Evolutionary conservation across 1,140 invertebrate genomes (phyloP).

Genomic region (Pseudoatta argentina): DNA sequence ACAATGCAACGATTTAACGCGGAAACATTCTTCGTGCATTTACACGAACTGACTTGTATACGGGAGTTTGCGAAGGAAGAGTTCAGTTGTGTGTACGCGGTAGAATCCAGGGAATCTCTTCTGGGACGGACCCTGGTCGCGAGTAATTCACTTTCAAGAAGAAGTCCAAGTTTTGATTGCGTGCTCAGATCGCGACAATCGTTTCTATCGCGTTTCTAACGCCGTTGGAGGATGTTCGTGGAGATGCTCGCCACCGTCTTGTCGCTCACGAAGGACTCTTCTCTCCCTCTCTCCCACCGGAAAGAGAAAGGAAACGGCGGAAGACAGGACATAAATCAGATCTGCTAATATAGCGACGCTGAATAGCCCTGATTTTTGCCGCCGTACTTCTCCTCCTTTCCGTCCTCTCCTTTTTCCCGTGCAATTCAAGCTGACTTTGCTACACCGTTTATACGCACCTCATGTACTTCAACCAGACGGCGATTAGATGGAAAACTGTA

Average conservation of each 20-base stretch:
- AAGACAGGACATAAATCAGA: slow-evolving; percentile 75
- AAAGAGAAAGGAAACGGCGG: slow-evolving; percentile 64
- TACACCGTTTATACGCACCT: slow-evolving; percentile 37
- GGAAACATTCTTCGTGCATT: background rate
- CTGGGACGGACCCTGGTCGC: slow-evolving; percentile 44
- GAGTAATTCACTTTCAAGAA: slow-evolving; percentile 77
- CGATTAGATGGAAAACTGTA: slow-evolving; percentile 4
- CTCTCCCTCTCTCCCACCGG: background rate
- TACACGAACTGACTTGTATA: slow-evolving; percentile 12
- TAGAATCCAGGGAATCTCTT: slow-evolving; percentile 45
- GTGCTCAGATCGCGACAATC: slow-evolving; percentile 74
- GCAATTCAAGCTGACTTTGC: slow-evolving; percentile 48
- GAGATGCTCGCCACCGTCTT: slow-evolving; percentile 42
- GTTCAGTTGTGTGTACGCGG: slow-evolving; percentile 18
- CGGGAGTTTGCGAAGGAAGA: slow-evolving; percentile 1
- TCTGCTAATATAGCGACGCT: slow-evolving; percentile 69
- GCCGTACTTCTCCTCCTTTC: no score
- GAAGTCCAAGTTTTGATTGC: slow-evolving; percentile 79
- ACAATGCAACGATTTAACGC: slow-evolving; percentile 29
- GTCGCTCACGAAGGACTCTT: slow-evolving; percentile 21
- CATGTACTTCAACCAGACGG: slow-evolving; percentile 5
- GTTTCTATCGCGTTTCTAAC: slow-evolving; percentile 72
- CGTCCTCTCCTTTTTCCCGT: background rate
- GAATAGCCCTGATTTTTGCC: slow-evolving; percentile 71
- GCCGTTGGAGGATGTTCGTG: slow-evolving; percentile 66